Base-by-base conservation (phyloP, 2,888 invertebrate species). In the Drosophila putrida region DNA sequence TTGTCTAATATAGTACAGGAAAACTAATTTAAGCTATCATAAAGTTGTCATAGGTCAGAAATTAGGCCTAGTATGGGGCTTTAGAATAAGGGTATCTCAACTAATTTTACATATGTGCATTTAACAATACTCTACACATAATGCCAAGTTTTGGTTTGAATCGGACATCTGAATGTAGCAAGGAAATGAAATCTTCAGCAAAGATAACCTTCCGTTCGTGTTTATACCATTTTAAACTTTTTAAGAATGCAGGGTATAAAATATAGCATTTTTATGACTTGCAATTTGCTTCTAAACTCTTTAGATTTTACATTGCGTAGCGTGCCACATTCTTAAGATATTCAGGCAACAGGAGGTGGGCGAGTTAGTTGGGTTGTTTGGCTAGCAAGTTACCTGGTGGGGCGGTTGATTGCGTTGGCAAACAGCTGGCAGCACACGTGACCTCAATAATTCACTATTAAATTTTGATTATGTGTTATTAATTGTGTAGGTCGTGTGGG, bases 401-500 rank as follows among this genome's bases (percentile, higher is more conserved):
- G 51, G 43, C 27, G 51, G 46, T 9, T 46, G 27, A 15, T 20
- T 43, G 55, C 47, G 47, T 51, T 58, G 44, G 58, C 54, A 36
- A 62, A 55, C 65, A 64, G 67, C 74, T 72, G 73, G 6, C 60
- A 27, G 38, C 65, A 65, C 41, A 59, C 83, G 86, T 82, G 73
- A 61, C 70, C 65, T 62, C 80, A 69, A 79, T 82, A 73, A 77
- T 39, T 84, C 61, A 71, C 55, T 31, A 57, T 81, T 84, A 28
- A 63, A 49, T 71, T 59, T 58, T 60, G 65, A 68, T 63, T 71
- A 65, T 71, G 81, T 55, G 44, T 77, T 70, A 81, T 82, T 80
- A 84, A 82, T 93, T 49, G 33, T 66, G 65, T 91, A 94, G 94
- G 80, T 93, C 95, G 86, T 96, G 97, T 83, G 95, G 96, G 0